Conservation (phyloP, 1,140 invertebrate genomes). For the Drosophila sproati region DNA sequence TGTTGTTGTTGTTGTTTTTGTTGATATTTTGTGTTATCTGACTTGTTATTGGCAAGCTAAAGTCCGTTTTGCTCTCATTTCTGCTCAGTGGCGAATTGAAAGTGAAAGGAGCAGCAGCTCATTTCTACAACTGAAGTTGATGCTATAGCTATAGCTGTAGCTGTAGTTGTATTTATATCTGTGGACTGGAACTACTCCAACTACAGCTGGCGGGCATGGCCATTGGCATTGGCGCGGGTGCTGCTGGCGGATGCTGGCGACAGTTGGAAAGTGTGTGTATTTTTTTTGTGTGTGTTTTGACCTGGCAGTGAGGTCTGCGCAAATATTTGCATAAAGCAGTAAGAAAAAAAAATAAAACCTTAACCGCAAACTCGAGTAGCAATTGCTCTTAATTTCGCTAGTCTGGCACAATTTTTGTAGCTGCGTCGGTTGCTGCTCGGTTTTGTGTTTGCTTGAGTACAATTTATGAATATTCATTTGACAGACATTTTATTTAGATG, state of each 20-base stretch:
- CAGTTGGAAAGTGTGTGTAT: conserved; percentile 68
- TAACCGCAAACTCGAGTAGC: conserved; percentile 72
- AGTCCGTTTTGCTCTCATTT: conserved; percentile 81
- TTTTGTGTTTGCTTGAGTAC: conserved; percentile 10
- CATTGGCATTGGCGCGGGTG: conserved; percentile 65
- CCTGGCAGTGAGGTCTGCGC: conserved; percentile 33
- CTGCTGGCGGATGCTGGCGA: conserved; percentile 69
- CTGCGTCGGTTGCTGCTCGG: conserved; percentile 7
- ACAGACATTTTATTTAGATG: conserved; percentile 25
- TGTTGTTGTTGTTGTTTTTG: conserved; percentile 18
- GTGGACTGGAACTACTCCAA: conserved; percentile 16
- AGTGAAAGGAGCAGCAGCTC: conserved; percentile 77
- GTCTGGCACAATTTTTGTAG: conserved; percentile 70
- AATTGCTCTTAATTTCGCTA: conserved; percentile 76
- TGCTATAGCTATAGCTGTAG: conserved; percentile 14
- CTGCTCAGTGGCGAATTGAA: conserved; percentile 64
- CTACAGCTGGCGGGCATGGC: conserved; percentile 50
- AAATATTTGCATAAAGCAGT: conserved; percentile 71
- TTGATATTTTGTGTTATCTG: conserved; percentile 1
- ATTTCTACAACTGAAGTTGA: conserved; percentile 61
- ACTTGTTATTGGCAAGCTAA: conserved; percentile 52
- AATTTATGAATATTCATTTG: conserved; percentile 46
- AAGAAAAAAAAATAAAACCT: conserved; percentile 19
- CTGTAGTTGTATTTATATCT: conserved; percentile 18
- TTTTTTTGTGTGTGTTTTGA: conserved; percentile 33